Percentiles rank a stretch among this genome's conserved stretches.
Conservation (phyloP, 2,888 invertebrate genomes). For the Protodeltote pygarga region DNA sequence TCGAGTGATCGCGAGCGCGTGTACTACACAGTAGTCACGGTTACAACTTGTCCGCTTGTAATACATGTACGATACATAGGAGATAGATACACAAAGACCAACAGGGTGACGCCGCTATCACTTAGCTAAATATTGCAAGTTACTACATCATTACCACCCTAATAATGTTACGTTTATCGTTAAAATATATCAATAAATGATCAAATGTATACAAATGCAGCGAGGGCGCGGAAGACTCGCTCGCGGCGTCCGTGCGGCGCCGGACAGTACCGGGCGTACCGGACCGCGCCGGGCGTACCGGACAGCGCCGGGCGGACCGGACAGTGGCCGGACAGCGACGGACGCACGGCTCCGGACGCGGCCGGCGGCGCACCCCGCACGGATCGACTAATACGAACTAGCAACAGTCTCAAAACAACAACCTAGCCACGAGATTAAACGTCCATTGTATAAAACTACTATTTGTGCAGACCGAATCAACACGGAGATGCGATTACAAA, state of each 20-base stretch:
- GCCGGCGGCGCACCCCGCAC: conserved; percentile 28
- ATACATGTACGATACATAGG: conserved; percentile 63
- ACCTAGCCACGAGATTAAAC: conserved; percentile 62
- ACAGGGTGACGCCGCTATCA: conserved; percentile 72
- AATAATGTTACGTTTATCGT: conserved; percentile 67
- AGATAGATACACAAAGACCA: conserved; percentile 65
- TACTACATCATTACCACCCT: conserved; percentile 80
- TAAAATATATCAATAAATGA: conserved; percentile 74
- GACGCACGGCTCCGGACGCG: background rate
- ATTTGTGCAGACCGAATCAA: conserved; percentile 73
- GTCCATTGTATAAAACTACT: conserved; percentile 67
- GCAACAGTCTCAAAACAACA: conserved; percentile 60
- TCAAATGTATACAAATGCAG: conserved; percentile 72
- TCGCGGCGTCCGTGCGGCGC: conserved; percentile 24
- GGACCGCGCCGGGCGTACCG: background rate
- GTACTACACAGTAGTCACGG: conserved; percentile 76
- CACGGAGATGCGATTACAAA: conserved; percentile 55
- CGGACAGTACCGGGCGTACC: conserved; percentile 1
- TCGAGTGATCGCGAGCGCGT: conserved; percentile 51
- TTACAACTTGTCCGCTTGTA: conserved; percentile 63
- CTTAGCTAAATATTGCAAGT: conserved; percentile 82
- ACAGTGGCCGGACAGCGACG: background rate
- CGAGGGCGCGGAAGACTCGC: conserved; percentile 63
- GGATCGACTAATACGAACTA: conserved; percentile 46
- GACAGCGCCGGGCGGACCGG: background rate